phyloP scores from a whole-genome alignment of 2,113 vertebrate genomes.

The Corythornis cristatus region DNA sequence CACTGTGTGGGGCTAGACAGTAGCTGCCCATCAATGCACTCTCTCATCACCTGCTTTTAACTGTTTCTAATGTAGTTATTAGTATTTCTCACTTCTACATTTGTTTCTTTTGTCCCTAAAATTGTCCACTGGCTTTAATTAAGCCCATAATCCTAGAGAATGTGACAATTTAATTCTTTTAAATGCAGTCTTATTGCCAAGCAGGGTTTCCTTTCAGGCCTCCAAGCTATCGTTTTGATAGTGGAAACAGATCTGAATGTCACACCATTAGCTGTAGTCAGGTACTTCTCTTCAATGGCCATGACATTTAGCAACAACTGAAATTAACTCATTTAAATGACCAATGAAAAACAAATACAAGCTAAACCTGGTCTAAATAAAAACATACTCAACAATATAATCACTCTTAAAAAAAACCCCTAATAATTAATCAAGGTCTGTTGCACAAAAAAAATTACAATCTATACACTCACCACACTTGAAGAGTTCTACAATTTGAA shows the following conservation, averaged over 20 bases:
- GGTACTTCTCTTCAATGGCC: slow-evolving; percentile 12
- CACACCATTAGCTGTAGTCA: background rate
- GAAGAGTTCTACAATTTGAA: slow-evolving; percentile 17
- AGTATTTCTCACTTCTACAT: background rate
- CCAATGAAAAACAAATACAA: background rate
- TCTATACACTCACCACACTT: slow-evolving; percentile 44
- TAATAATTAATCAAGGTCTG: background rate
- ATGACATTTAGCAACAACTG: slow-evolving; percentile 2
- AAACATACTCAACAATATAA: background rate
- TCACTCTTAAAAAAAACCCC: background rate
- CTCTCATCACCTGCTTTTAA: background rate
- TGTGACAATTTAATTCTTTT: slow-evolving; percentile 44
- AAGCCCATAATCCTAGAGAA: background rate
- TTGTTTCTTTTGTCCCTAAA: slow-evolving; percentile 19
- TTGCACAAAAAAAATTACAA: background rate
- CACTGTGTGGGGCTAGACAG: too few species aligned
- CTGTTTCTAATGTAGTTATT: background rate
- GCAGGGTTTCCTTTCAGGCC: slow-evolving; percentile 8
- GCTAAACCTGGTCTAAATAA: slow-evolving; percentile 10
- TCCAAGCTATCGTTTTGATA: slow-evolving; percentile 23
- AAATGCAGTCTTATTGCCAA: slow-evolving; percentile 28
- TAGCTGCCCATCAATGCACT: background rate
- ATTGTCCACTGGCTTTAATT: slow-evolving; percentile 29
- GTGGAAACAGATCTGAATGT: slow-evolving; percentile 15
- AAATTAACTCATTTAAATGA: slow-evolving; percentile 39